Conservation (phyloP, 2,888 invertebrate genomes). For the Melipona bicolor region DNA sequence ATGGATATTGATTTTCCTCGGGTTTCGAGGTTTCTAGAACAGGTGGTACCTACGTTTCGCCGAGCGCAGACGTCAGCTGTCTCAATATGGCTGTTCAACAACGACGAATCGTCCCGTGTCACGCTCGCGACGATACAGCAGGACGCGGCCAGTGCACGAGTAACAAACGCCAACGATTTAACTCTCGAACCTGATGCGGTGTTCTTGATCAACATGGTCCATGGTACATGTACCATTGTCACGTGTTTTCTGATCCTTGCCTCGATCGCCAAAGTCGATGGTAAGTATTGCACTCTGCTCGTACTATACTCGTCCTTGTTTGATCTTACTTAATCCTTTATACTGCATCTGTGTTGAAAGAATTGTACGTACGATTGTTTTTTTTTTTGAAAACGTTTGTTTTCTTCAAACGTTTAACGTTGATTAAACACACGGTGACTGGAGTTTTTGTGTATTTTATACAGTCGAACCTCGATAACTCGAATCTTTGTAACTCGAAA, state of each 20-base stretch:
- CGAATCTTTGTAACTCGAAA: too few species aligned
- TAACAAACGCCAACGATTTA: background rate
- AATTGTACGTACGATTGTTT: too few species aligned
- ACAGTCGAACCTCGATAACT: too few species aligned
- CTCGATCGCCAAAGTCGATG: conserved; percentile 49
- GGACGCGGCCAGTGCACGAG: conserved; percentile 1
- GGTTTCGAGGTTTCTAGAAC: conserved; percentile 78
- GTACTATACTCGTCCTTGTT: too few species aligned
- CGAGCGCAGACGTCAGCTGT: conserved; percentile 65
- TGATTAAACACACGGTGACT: too few species aligned
- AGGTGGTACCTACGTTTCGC: conserved; percentile 17
- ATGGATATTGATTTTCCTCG: conserved; percentile 65
- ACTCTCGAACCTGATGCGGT: background rate
- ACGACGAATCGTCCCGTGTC: conserved; percentile 6
- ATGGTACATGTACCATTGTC: conserved; percentile 38
- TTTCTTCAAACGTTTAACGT: too few species aligned
- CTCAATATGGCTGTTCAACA: conserved; percentile 69
- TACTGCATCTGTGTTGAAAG: too few species aligned
- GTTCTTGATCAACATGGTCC: conserved; percentile 49
- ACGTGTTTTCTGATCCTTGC: conserved; percentile 62
- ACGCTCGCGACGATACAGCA: background rate
- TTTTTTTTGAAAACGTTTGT: too few species aligned
- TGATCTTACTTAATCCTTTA: background rate
- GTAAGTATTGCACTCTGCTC: conserved; percentile 46
- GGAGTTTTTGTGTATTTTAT: too few species aligned